Base-by-base conservation (phyloP, 1,140 invertebrate species). In the Aphidius ervi region DNA sequence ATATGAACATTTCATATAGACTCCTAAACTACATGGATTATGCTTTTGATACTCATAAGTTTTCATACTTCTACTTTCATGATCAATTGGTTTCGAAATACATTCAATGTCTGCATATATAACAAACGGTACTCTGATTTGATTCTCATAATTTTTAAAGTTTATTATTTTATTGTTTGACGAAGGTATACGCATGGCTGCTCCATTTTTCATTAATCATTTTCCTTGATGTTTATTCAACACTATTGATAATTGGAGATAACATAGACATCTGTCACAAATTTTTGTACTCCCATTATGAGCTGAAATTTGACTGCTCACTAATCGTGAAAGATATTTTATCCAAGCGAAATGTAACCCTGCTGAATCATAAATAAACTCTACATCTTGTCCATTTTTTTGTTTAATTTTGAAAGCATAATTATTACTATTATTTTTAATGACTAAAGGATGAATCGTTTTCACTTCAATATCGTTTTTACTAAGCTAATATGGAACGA, bases 1-100 rank as follows among this genome's bases (percentile, higher is more conserved):
- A 61, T 63, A 74, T 45, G 63, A 64, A 64, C 72, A 75, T 63
- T 72, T 65, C 7, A 74, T 58, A 62, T 75, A 74, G 61, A 70
- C 73, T 20, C 65, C 70, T 61, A 72, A 68, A 68, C 66, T 72
- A 57, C 71, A 69, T 5, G 66, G 61, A 7, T 69, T 68, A 65
- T 75, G 71, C 64, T 67, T 64, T 56, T 72, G 63, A 20, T 50
- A 31, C 6, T 7, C 37, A 31, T 50, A 31, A 9, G 16, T 9
- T 20, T 50, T 31, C 20, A 31, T 5, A 50, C 6, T 9, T 7
- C 37, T 23, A 23, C n/a, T n/a, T n/a, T 50, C 48, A 48, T 48
- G 46, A 5, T 9, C 5, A 31, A 50, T 6, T 37, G 23, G 6
- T 37, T 50, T 23, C 5, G 37, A 9, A 6, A 50, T 16, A 37